A percentile compares a stretch with the other conserved stretches of the same genome.
Evolutionary conservation across 2,888 invertebrate genomes (phyloP).

Genomic region (Noctuana brunneofusca): DNA sequence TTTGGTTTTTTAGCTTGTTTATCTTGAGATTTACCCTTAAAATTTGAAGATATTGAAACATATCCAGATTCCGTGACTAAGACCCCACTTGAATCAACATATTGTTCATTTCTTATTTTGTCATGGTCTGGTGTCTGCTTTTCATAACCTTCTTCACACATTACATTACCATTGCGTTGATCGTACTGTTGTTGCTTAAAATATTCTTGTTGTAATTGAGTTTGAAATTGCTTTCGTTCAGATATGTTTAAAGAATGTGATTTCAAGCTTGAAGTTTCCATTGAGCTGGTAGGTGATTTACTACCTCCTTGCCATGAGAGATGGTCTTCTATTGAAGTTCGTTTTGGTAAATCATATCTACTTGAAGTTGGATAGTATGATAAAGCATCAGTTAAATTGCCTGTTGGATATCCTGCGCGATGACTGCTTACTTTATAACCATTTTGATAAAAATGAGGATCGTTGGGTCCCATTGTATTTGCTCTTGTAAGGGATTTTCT

Average conservation of each 20-base stretch:
- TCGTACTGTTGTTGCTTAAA: conserved; percentile 80
- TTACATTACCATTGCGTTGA: conserved; percentile 74
- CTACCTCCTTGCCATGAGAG: conserved; percentile 83
- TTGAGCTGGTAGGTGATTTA: conserved; percentile 84
- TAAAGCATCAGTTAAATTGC: conserved; percentile 90
- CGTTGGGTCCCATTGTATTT: conserved; percentile 80
- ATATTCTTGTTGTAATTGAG: conserved; percentile 80
- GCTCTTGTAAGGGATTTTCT: conserved; percentile 82
- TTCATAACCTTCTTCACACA: conserved; percentile 66
- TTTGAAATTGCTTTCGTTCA: conserved; percentile 81
- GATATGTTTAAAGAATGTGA: conserved; percentile 83
- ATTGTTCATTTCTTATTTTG: conserved; percentile 70
- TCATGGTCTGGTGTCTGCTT: conserved; percentile 62
- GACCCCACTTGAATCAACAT: conserved; percentile 75
- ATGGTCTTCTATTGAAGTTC: conserved; percentile 84
- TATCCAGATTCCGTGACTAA: conserved; percentile 91
- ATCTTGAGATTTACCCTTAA: conserved; percentile 78
- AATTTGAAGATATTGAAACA: conserved; percentile 88
- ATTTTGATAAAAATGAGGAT: conserved; percentile 82
- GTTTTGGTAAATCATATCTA: conserved; percentile 82
- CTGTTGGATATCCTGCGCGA: conserved; percentile 87
- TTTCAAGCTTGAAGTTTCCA: conserved; percentile 80
- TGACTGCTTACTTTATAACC: conserved; percentile 86
- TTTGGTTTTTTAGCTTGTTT: conserved; percentile 86
- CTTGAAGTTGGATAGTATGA: conserved; percentile 91